Percentiles rank a stretch among this genome's conserved stretches.
phyloP scores from a whole-genome alignment of 2,113 vertebrate genomes.

The Amblyopsis rosae region DNA sequence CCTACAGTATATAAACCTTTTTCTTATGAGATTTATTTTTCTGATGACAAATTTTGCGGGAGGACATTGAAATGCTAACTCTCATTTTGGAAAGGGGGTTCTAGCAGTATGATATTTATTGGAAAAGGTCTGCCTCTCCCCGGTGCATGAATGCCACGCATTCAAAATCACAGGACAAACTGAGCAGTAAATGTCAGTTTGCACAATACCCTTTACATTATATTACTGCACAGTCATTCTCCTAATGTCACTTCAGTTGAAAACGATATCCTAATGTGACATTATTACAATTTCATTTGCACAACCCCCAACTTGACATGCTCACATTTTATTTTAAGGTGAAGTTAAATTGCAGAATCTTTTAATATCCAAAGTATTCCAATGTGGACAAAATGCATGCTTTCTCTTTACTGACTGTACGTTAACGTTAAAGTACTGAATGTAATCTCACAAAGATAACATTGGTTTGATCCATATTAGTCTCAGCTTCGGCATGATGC shows the following conservation, averaged over 20 bases:
- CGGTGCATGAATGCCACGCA: slow-evolving; percentile 22
- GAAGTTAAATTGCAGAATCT: not conserved
- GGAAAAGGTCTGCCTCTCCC: slow-evolving; percentile 37
- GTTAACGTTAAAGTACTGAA: no score
- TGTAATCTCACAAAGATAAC: slow-evolving; percentile 45
- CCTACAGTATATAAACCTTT: not conserved
- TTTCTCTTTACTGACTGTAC: slow-evolving; percentile 28
- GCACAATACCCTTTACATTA: slow-evolving; percentile 29
- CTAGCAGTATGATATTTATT: slow-evolving; percentile 38
- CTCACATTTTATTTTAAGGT: not conserved
- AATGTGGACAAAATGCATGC: slow-evolving; percentile 28
- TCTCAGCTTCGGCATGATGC: no score
- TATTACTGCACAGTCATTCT: slow-evolving; percentile 27
- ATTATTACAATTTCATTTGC: not conserved
- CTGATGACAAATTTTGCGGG: not conserved
- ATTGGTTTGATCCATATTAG: not conserved
- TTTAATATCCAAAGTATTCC: not conserved
- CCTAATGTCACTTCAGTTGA: slow-evolving; percentile 12
- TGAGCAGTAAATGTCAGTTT: slow-evolving; percentile 52
- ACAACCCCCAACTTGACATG: not conserved
- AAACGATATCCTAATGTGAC: slow-evolving; percentile 4
- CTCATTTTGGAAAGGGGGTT: slow-evolving; percentile 5
- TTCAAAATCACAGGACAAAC: slow-evolving; percentile 20
- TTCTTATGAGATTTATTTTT: not conserved
- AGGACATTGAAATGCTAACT: slow-evolving; percentile 8